Conservation (phyloP, 2,888 invertebrate genomes). For the Sarcophaga subvicina region DNA sequence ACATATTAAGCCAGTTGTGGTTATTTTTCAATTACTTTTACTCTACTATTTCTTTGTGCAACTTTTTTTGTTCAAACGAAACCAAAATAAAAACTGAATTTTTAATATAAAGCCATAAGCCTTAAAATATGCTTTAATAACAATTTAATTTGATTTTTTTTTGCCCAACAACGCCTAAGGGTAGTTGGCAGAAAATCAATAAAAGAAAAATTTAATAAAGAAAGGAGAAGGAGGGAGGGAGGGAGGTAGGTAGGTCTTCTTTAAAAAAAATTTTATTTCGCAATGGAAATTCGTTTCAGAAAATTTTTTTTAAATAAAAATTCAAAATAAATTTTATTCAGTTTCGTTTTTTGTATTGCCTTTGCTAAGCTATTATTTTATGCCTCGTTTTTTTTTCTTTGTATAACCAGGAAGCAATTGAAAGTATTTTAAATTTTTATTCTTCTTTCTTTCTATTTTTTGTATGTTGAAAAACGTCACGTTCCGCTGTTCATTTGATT, state of each 20-base stretch:
- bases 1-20: constrained; percentile 52
- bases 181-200: neutral
- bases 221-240: neutral
- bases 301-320: neutral
- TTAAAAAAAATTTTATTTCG: neutral
- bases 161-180: too few relatives aligned
- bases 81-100: neutral
- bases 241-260: neutral
- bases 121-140: constrained; percentile 44
- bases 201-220: neutral
- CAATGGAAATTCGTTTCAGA: neutral
- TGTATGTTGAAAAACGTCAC: constrained; percentile 57
- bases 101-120: neutral
- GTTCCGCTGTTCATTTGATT: constrained; percentile 64
- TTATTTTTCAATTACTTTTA: neutral
- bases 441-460: neutral
- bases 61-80: too few relatives aligned
- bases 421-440: neutral
- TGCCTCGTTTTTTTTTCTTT: constrained; percentile 1
- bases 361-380: neutral
- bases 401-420: constrained; percentile 56
- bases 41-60: too few relatives aligned
- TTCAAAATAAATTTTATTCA: too few relatives aligned
- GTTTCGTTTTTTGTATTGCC: neutral
- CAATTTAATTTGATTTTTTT: constrained; percentile 44